phyloP scores from a whole-genome alignment of 2,113 vertebrate genomes.

The Lycocorax pyrrhopterus region DNA sequence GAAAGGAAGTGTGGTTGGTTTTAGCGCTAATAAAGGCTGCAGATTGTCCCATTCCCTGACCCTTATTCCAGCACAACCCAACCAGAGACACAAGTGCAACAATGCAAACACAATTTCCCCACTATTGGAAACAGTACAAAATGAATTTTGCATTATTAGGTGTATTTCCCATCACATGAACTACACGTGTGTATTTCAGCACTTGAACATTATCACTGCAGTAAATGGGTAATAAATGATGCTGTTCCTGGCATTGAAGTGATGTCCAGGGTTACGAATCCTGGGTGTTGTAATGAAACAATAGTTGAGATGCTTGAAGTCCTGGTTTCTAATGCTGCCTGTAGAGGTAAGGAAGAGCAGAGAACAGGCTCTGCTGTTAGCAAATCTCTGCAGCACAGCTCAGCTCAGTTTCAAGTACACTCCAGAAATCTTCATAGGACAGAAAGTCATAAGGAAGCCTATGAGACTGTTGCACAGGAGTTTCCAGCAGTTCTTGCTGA shows the following conservation, averaged over 20 bases:
- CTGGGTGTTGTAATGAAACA: neutral
- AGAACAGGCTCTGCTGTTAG: neutral
- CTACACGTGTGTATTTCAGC: neutral
- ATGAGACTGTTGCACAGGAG: rapidly evolving
- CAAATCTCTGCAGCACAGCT: neutral
- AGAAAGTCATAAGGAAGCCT: neutral
- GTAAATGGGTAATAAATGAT: neutral
- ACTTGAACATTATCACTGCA: neutral
- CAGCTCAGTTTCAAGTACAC: neutral
- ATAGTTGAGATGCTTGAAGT: neutral
- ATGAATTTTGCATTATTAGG: neutral
- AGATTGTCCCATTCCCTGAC: neutral
- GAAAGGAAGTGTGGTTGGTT: neutral
- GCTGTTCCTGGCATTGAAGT: neutral
- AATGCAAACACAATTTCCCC: neutral
- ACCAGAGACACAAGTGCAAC: neutral
- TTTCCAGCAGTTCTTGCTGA: neutral
- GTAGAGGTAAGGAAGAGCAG: neutral
- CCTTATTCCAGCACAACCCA: neutral
- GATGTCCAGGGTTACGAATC: neutral
- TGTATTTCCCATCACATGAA: neutral
- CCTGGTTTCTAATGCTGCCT: neutral
- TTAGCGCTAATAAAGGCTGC: neutral
- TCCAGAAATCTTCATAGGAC: neutral
- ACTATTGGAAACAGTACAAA: neutral